phyloP scores from a whole-genome alignment of 2,113 vertebrate genomes.

The Mus spicilegus region DNA sequence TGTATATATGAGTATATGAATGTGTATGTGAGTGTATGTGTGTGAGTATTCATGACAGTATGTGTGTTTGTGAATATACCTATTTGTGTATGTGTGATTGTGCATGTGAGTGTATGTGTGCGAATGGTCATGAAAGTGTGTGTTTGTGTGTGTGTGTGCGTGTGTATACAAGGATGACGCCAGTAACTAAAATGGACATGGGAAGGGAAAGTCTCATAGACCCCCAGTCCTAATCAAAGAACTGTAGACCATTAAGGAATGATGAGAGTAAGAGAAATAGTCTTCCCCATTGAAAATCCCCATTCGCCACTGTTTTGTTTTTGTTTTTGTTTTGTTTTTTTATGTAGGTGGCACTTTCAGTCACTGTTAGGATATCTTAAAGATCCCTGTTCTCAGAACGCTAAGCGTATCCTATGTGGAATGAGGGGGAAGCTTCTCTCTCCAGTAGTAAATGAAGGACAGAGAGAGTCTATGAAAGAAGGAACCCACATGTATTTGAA shows the following conservation, averaged over 20 bases:
- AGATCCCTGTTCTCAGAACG: not conserved
- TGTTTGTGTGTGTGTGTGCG: too few species aligned
- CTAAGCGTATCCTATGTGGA: not conserved
- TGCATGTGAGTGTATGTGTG: too few species aligned
- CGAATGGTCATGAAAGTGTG: too few species aligned
- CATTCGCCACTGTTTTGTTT: not conserved
- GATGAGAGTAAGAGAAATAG: not conserved
- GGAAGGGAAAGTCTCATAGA: not conserved
- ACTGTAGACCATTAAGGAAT: not conserved
- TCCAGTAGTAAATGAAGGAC: not conserved
- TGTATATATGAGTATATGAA: too few species aligned
- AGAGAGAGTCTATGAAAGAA: not conserved
- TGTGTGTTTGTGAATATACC: too few species aligned
- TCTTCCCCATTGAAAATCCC: not conserved
- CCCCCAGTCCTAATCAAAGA: not conserved
- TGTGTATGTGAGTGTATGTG: too few species aligned
- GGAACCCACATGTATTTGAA: not conserved
- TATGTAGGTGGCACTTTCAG: not conserved
- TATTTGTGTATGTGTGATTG: too few species aligned
- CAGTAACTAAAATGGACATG: not conserved
- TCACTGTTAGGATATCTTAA: not conserved
- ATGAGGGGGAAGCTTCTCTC: not conserved
- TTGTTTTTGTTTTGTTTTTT: not conserved
- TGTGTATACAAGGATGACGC: not conserved
- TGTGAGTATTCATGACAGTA: too few species aligned